phyloP scores from a whole-genome alignment of 2,113 vertebrate species.

The Malurus melanocephalus region DNA sequence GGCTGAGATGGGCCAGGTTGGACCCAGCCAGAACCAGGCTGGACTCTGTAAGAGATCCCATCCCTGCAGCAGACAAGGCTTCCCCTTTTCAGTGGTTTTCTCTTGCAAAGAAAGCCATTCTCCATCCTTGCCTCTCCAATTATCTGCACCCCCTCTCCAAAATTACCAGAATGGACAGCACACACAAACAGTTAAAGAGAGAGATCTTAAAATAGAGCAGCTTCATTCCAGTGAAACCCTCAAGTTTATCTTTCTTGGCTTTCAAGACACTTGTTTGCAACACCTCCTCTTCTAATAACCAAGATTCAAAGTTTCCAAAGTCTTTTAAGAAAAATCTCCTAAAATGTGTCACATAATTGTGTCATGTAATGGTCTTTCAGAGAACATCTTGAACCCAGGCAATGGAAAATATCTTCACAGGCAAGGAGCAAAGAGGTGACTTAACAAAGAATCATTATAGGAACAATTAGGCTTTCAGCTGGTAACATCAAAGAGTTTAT shows the following conservation, averaged over 20 bases:
- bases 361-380: not conserved
- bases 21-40: not conserved
- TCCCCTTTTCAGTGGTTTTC: not conserved
- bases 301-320: not conserved
- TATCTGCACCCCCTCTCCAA: not conserved
- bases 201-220: not conserved
- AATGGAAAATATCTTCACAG: conserved; percentile 3
- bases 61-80: not conserved
- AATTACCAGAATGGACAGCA: not conserved
- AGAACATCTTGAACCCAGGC: not conserved
- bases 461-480: conserved; percentile 8
- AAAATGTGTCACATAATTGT: not conserved
- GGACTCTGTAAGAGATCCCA: rapidly evolving
- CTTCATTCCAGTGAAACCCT: not conserved
- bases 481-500: conserved; percentile 16
- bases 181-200: not conserved
- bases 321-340: not conserved
- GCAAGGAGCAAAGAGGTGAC: not conserved
- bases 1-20: not conserved
- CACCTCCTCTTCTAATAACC: not conserved
- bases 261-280: not conserved
- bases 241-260: not conserved
- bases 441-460: not conserved
- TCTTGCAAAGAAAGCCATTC: not conserved
- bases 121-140: not conserved